Conservation (phyloP, 1,140 invertebrate species). For the Bombyx mandarina region DNA sequence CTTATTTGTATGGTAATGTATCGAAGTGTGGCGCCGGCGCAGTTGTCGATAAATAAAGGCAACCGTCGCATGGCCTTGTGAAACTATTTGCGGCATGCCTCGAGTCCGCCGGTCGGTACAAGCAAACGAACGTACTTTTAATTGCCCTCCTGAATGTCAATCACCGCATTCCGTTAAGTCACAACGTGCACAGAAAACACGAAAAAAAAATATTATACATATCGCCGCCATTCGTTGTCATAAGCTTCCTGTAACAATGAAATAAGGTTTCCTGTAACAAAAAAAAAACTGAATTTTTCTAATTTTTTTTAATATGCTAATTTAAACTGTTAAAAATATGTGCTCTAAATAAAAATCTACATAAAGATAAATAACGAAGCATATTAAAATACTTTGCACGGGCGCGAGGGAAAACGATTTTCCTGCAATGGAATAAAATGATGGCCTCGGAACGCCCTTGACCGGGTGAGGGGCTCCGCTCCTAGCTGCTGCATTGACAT, state of each 20-base stretch:
- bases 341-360: not conserved
- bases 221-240: no score
- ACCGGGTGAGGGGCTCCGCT: constrained; percentile 20
- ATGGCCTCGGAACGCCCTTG: constrained; percentile 40
- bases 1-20: constrained; percentile 1
- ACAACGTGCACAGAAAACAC: no score
- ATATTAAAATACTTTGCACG: no score
- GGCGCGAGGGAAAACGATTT: no score
- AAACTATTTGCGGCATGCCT: constrained; percentile 52
- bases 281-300: not conserved
- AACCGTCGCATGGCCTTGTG: constrained; percentile 46
- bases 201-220: no score
- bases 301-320: not conserved
- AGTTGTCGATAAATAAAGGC: constrained; percentile 36
- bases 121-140: constrained; percentile 33
- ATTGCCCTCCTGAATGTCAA: constrained; percentile 44
- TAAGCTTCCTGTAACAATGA: no score
- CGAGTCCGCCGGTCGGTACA: constrained; percentile 15
- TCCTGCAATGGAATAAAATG: no score
- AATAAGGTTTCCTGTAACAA: not conserved
- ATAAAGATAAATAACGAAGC: no score
- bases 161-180: constrained; percentile 36
- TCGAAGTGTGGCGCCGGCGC: constrained; percentile 14
- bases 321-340: not conserved
- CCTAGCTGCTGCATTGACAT: not conserved